A percentile compares a stretch with the other conserved stretches of the same genome.
Evolutionary conservation across 2,888 invertebrate genomes (phyloP).

Genomic region (Synanthedon myopaeformis): DNA sequence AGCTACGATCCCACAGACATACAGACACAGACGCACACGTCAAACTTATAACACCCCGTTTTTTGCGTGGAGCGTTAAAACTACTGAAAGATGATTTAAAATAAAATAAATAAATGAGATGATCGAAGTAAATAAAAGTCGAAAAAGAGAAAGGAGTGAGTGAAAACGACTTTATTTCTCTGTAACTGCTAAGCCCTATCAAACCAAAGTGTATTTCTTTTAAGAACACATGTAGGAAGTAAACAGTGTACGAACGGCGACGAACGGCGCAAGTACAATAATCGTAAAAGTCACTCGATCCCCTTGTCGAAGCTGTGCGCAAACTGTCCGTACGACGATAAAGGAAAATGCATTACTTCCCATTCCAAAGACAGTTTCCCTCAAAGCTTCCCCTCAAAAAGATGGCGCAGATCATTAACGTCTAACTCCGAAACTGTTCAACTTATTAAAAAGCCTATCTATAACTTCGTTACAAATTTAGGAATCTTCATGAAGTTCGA

Average conservation of each 20-base stretch:
- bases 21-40: too few species aligned
- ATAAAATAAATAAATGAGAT: too few species aligned
- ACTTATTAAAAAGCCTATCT: conserved; percentile 49
- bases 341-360: conserved; percentile 69
- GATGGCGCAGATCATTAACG: conserved; percentile 57
- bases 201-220: conserved; percentile 26
- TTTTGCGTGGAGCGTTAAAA: too few species aligned
- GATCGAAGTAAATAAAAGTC: too few species aligned
- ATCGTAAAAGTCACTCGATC: conserved; percentile 53
- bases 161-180: too few species aligned
- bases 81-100: too few species aligned
- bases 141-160: too few species aligned
- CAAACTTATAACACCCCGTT: too few species aligned
- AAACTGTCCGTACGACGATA: conserved; percentile 62
- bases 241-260: conserved; percentile 18
- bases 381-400: conserved; percentile 55
- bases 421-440: conserved; percentile 34
- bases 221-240: conserved; percentile 31
- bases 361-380: conserved; percentile 46
- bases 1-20: too few species aligned
- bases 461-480: conserved; percentile 30
- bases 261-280: conserved; percentile 50
- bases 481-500: too few species aligned
- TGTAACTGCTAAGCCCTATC: too few species aligned
- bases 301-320: conserved; percentile 51